Evolutionary conservation across 2,888 invertebrate genomes (phyloP).

Genomic region (Ophion ellenae): DNA sequence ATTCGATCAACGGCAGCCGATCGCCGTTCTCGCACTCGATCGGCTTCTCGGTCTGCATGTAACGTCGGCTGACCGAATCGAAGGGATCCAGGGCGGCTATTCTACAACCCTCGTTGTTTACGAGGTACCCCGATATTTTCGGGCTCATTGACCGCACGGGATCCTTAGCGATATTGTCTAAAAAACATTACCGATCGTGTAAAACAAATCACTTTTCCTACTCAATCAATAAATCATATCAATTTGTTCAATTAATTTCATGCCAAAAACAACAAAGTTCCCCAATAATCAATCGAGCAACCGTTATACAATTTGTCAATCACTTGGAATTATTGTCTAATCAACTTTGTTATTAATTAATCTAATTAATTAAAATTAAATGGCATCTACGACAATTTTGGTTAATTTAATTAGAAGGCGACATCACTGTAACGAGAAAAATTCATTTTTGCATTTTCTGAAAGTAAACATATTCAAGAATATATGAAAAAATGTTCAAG

Average conservation of each 20-base stretch:
- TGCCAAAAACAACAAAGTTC: too few relatives aligned
- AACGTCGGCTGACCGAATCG: slow-evolving; percentile 85
- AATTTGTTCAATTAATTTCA: neutral
- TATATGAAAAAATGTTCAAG: too few relatives aligned
- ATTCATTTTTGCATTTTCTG: too few relatives aligned
- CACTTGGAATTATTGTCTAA: too few relatives aligned
- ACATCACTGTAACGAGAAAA: too few relatives aligned
- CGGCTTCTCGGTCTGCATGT: slow-evolving; percentile 84
- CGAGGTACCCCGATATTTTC: slow-evolving; percentile 83
- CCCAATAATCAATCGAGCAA: too few relatives aligned
- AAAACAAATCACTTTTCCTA: neutral
- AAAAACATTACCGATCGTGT: neutral
- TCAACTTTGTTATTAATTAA: too few relatives aligned
- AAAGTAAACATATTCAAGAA: too few relatives aligned
- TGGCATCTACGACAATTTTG: too few relatives aligned
- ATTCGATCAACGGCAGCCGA: slow-evolving; percentile 85
- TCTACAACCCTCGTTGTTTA: slow-evolving; percentile 88
- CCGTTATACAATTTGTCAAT: too few relatives aligned
- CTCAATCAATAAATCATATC: neutral
- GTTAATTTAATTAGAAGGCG: too few relatives aligned
- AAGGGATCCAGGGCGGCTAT: slow-evolving; percentile 88
- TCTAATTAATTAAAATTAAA: too few relatives aligned
- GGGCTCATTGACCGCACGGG: slow-evolving; percentile 47
- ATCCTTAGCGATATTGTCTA: slow-evolving; percentile 56
- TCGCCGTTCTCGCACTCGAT: slow-evolving; percentile 85